A percentile compares a stretch with the other conserved stretches of the same genome.
Conservation (phyloP, 2,797 vertebrate species). For the Chlorospingus semifuscus region DNA sequence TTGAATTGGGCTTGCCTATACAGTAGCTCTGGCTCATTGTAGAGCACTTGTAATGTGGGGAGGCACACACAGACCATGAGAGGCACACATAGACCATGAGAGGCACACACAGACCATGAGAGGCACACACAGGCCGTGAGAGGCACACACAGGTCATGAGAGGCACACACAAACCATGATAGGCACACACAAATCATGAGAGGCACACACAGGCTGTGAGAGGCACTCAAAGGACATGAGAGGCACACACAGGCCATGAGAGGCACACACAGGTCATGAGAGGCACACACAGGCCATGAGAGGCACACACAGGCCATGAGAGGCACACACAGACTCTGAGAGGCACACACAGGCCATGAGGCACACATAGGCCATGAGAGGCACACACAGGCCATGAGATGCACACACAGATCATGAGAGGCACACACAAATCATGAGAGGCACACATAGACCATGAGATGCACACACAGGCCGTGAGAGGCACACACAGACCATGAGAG, state of each 20-base stretch:
- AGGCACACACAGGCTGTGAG: not conserved
- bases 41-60: not conserved
- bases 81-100: not conserved
- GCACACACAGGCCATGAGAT: not conserved
- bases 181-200: too few relatives aligned
- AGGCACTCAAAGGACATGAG: too few relatives aligned
- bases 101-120: too few relatives aligned
- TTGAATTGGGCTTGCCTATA: not conserved
- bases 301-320: not conserved
- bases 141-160: not conserved
- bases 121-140: not conserved
- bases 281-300: too few relatives aligned
- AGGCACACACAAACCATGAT: not conserved
- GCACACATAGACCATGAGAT: not conserved
- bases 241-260: too few relatives aligned
- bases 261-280: too few relatives aligned
- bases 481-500: not conserved
- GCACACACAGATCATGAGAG: not conserved
- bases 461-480: not conserved
- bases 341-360: not conserved
- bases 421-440: not conserved
- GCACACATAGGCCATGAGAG: not conserved
- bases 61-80: not conserved
- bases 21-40: not conserved
- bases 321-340: not conserved